Conservation (phyloP, 2,888 invertebrate genomes). For the Caenorhabditis sulstoni region DNA sequence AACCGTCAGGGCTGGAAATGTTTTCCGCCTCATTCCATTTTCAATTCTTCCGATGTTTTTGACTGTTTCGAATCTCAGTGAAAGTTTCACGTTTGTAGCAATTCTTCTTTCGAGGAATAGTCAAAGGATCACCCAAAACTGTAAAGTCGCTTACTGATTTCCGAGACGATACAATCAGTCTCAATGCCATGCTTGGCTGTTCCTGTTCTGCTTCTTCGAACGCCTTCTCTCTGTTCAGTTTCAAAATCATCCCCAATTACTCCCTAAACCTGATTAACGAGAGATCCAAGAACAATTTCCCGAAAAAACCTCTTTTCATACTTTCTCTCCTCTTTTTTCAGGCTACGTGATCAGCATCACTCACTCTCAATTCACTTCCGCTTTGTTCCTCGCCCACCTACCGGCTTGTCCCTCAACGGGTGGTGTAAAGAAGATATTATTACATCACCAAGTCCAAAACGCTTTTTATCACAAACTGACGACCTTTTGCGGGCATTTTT, state of each 20-base stretch:
- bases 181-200: constrained; percentile 38
- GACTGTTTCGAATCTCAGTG: constrained; percentile 14
- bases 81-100: constrained; percentile 50
- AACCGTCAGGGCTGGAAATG: constrained; percentile 21
- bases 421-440: constrained; percentile 47
- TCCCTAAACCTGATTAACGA: constrained; percentile 40
- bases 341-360: constrained; percentile 38
- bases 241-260: constrained; percentile 44
- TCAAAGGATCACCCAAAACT: constrained; percentile 44
- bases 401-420: constrained; percentile 38
- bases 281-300: constrained; percentile 34
- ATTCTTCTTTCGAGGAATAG: constrained; percentile 32
- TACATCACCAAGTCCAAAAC: constrained; percentile 53
- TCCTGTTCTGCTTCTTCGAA: constrained; percentile 37
- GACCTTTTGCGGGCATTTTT: constrained; percentile 57
- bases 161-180: constrained; percentile 47
- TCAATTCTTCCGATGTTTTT: constrained; percentile 20
- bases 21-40: constrained; percentile 48
- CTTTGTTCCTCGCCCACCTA: constrained; percentile 46
- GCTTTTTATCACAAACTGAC: constrained; percentile 55
- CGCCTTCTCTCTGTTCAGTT: constrained; percentile 22
- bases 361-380: constrained; percentile 46
- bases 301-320: constrained; percentile 4
- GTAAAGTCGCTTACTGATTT: constrained; percentile 46
- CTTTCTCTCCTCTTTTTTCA: constrained; percentile 9